Base-by-base conservation (phyloP, 2,888 invertebrate genomes). In the Microchrysa polita region DNA sequence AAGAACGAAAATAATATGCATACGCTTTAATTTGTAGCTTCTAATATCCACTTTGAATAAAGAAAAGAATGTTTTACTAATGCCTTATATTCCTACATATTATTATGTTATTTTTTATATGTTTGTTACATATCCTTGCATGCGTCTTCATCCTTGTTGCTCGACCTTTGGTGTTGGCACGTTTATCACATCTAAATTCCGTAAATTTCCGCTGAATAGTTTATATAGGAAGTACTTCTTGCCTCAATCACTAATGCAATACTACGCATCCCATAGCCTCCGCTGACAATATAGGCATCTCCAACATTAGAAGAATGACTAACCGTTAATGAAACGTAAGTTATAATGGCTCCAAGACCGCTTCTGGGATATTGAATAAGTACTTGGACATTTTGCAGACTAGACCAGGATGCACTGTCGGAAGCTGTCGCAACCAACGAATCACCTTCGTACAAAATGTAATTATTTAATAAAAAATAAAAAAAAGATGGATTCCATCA, bases 261-360 rank as follows among this genome's bases (percentile, higher is more conserved):
- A 59, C 12, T 9, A 2, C 59, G 20, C 23, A 23, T 9, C 2
- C 59, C 59, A n/a, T 22, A n/a, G 9, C 27, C 59, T 20, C 59
- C 59, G n/a, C 59, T 59, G 9, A 59, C 12, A 9, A 59, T 27
- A 14, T 59, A 59, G n/a, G 59, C 59, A 23, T 22, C 23, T 9
- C 59, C 59, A 7, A 59, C 1, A 14, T 27, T 59, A 14, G 59
- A 27, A 10, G 23, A 23, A 10, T 59, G 59, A 10, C n/a, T n/a
- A 27, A 59, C 59, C 12, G 27, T 22, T 7, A 59, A 9, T 22
- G n/a, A n/a, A 12, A 14, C 59, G n/a, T 23, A 59, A 10, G 23
- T 59, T 0, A 59, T 14, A 27, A 59, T 4, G 12, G 14, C 27
- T 22, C 59, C 59, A 1, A 22, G 59, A 12, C 59, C 59, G 10